These are phyloP conservation scores for Potorous gilbertii DNA, from an alignment of 2,797 vertebrate genomes.

Conservation along the genomic window DNA sequence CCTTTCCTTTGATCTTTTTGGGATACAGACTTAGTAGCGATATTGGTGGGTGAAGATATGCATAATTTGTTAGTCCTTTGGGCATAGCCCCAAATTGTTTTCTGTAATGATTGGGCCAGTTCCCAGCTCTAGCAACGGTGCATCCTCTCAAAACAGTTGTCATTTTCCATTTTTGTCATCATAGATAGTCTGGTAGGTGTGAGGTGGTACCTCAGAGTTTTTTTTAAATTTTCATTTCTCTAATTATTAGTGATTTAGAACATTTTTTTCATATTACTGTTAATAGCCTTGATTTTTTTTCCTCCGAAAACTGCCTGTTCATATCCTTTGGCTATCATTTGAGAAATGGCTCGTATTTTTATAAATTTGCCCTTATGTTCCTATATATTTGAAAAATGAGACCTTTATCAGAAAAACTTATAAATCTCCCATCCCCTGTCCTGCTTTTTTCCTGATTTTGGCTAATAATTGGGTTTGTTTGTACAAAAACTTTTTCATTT, in stretches of 20 bases:
- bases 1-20: too few species aligned
- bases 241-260: neutral
- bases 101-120: neutral
- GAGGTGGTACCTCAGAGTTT: neutral
- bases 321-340: neutral
- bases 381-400: neutral
- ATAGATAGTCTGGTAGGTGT: neutral
- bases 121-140: neutral
- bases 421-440: neutral
- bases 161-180: neutral
- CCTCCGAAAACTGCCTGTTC: neutral
- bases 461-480: too few species aligned
- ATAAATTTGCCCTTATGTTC: neutral
- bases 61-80: neutral
- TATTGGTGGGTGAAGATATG: neutral
- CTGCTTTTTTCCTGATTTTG: too few species aligned
- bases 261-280: neutral
- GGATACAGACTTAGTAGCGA: neutral
- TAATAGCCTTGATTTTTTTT: neutral
- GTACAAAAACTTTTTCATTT: too few species aligned
- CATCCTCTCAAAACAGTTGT: neutral
- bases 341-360: neutral
- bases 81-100: neutral
- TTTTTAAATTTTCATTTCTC: neutral
- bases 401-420: neutral